These are phyloP conservation scores for Orchesella flavescens DNA, from an alignment of 2,888 invertebrate species.

Conservation along the genomic window DNA sequence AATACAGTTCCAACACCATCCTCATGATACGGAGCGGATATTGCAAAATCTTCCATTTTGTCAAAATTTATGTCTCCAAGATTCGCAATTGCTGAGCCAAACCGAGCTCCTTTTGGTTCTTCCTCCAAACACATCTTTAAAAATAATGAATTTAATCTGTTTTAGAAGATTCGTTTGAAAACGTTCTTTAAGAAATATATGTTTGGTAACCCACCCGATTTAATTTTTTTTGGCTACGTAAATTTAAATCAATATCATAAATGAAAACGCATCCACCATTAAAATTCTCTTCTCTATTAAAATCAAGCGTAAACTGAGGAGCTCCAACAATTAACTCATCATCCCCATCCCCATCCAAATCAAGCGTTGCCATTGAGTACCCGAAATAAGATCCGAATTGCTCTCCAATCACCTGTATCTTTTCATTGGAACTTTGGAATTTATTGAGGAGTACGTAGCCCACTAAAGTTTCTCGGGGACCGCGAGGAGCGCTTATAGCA, in stretches of 20 bases:
- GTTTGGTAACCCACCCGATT: no score
- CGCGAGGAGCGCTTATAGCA: constrained; percentile 59
- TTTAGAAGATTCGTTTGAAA: no score
- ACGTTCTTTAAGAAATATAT: no score
- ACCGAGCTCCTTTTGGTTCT: constrained; percentile 34
- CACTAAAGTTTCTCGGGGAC: constrained; percentile 1
- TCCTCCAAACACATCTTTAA: not conserved
- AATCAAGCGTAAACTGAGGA: constrained; percentile 25
- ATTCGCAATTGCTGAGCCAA: constrained; percentile 65
- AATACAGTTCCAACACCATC: constrained; percentile 53
- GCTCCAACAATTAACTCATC: constrained; percentile 66
- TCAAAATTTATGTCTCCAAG: constrained; percentile 63
- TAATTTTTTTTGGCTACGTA: no score
- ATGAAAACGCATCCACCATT: not conserved
- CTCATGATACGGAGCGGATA: constrained; percentile 57
- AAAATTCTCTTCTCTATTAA: not conserved
- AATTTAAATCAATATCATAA: no score
- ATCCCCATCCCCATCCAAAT: constrained; percentile 58
- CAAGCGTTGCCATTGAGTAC: constrained; percentile 49
- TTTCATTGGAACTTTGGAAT: not conserved
- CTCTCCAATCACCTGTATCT: not conserved
- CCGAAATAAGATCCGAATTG: constrained; percentile 66
- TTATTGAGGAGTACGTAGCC: constrained; percentile 10
- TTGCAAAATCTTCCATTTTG: constrained; percentile 49
- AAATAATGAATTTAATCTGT: no score